Conservation (phyloP, 2,888 invertebrate species). For the Yponomeuta malinellus region DNA sequence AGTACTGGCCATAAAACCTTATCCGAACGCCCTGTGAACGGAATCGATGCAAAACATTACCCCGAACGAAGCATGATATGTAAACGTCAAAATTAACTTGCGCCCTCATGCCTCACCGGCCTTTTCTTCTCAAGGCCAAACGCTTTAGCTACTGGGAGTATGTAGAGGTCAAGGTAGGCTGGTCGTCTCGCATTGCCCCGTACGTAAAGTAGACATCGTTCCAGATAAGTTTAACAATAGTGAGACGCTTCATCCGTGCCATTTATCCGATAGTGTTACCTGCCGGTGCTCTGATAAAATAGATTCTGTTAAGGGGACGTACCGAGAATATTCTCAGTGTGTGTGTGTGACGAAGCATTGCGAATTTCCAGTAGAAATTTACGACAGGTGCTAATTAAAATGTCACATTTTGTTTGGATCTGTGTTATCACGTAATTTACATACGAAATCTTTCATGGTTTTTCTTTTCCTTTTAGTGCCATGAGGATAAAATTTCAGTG, state of each 20-base stretch:
- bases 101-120: background rate
- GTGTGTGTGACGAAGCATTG: too few relatives aligned
- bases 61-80: slow-evolving; percentile 10
- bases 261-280: background rate
- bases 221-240: background rate
- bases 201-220: background rate
- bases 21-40: slow-evolving; percentile 3
- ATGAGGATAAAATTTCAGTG: too few relatives aligned
- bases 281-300: background rate
- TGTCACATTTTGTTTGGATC: too few relatives aligned
- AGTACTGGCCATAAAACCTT: background rate
- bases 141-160: background rate
- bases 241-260: background rate
- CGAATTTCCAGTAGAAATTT: too few relatives aligned
- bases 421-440: too few relatives aligned
- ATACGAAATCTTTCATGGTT: too few relatives aligned
- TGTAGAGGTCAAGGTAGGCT: background rate
- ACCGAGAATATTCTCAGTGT: too few relatives aligned
- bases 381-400: too few relatives aligned
- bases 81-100: slow-evolving; percentile 6
- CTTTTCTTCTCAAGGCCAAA: background rate
- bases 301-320: background rate
- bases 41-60: slow-evolving; percentile 10
- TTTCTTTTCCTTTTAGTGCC: too few relatives aligned
- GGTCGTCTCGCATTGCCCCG: background rate